Evolutionary conservation across 2,888 invertebrate species (phyloP).

Genomic region (Standfussiana lucernea): DNA sequence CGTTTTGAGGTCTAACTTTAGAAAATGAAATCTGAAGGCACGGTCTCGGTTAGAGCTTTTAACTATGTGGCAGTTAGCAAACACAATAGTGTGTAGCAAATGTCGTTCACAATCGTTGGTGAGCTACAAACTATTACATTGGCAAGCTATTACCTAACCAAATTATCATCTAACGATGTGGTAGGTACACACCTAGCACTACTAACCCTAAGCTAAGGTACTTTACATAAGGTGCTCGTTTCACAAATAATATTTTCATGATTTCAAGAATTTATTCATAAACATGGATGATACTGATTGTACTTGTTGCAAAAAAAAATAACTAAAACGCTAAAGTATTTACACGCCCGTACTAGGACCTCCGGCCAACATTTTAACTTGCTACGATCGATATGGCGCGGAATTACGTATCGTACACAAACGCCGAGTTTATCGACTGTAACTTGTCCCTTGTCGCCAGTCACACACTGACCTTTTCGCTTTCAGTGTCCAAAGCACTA

Average conservation of each 20-base stretch:
- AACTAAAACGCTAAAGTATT: no score
- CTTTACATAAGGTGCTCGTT: not conserved
- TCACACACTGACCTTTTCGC: conserved; percentile 92
- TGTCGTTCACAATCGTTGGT: not conserved
- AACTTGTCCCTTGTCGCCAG: not conserved
- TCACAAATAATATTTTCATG: no score
- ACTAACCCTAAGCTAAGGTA: not conserved
- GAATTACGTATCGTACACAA: not conserved
- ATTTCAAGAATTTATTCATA: no score
- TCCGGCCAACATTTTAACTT: not conserved
- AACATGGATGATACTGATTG: no score
- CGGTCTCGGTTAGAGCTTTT: not conserved
- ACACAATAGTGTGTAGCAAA: not conserved
- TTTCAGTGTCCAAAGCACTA: conserved; percentile 95
- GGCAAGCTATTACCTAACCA: not conserved
- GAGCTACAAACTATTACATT: not conserved
- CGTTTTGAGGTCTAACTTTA: conserved; percentile 29
- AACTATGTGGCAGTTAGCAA: not conserved
- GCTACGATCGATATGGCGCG: not conserved
- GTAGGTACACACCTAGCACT: no score
- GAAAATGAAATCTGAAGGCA: not conserved
- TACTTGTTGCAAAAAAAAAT: no score
- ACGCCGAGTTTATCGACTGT: not conserved
- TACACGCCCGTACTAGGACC: no score
- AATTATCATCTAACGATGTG: not conserved